Evolutionary conservation across 2,797 vertebrate species (phyloP).

Genomic region (Potorous gilbertii): DNA sequence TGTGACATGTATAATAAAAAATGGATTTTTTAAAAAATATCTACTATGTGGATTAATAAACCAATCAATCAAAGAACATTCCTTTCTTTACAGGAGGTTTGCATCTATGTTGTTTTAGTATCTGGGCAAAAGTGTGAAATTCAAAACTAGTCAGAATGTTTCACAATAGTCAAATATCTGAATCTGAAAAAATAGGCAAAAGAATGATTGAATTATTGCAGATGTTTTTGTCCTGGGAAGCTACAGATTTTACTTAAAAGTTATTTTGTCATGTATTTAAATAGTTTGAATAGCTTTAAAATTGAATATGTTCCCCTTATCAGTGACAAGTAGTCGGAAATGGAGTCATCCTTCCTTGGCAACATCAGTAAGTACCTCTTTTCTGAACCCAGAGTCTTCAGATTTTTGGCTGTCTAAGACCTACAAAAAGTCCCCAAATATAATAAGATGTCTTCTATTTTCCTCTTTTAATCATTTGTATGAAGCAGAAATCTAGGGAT

Average conservation of each 20-base stretch:
- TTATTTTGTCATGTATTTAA: background rate
- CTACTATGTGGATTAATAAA: background rate
- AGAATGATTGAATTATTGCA: background rate
- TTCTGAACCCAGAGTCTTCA: slow-evolving; percentile 93
- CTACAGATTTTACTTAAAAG: background rate
- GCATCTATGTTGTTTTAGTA: background rate
- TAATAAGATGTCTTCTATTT: background rate
- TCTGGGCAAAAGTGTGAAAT: slow-evolving; percentile 11
- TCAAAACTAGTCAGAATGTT: background rate
- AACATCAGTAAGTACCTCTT: slow-evolving; percentile 93
- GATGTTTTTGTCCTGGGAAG: background rate
- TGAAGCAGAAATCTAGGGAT: background rate
- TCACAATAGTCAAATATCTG: background rate
- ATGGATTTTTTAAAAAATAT: background rate
- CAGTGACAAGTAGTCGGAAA: slow-evolving; percentile 92
- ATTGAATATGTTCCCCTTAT: slow-evolving; percentile 93
- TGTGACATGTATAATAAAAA: background rate
- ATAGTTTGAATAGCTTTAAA: background rate
- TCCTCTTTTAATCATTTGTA: slow-evolving; percentile 34
- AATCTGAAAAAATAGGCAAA: background rate
- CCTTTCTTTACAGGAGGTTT: background rate
- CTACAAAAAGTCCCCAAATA: slow-evolving; percentile 78
- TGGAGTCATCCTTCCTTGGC: slow-evolving; percentile 95
- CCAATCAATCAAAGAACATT: background rate
- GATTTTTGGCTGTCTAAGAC: slow-evolving; percentile 88